These are phyloP conservation scores for Ciona savignyi DNA, from an alignment of 23 tunicate genomes.

Conservation along the genomic window DNA sequence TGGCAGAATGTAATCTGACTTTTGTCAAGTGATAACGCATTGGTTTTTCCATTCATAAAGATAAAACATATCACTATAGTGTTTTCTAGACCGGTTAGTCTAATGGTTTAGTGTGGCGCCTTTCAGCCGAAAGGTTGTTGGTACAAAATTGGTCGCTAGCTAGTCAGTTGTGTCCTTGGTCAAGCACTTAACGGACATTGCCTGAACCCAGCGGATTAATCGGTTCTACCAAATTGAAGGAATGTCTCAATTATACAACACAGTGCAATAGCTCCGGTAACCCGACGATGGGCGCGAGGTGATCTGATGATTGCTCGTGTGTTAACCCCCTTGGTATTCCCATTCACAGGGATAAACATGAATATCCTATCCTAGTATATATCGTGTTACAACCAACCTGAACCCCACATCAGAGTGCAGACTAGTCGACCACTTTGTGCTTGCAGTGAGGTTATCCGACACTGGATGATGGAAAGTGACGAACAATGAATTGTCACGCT, in stretches of 20 bases:
- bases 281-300: constrained; percentile 12
- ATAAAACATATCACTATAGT: too few relatives aligned
- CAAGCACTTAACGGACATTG: too few relatives aligned
- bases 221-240: too few relatives aligned
- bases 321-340: constrained; percentile 50
- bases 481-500: constrained; percentile 59
- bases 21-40: too few relatives aligned
- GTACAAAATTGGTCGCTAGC: too few relatives aligned
- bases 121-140: too few relatives aligned
- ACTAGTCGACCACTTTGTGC: constrained; percentile 40
- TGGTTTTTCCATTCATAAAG: too few relatives aligned
- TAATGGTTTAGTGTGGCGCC: too few relatives aligned
- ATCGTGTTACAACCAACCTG: constrained; percentile 44
- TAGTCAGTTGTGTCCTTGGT: too few relatives aligned
- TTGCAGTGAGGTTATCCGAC: constrained; percentile 39
- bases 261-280: constrained; percentile 69
- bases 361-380: not conserved
- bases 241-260: constrained; percentile 66
- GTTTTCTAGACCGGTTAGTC: too few relatives aligned
- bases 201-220: too few relatives aligned
- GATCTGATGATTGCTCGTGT: constrained; percentile 63
- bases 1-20: too few relatives aligned
- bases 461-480: constrained; percentile 77
- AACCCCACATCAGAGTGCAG: constrained; percentile 92
- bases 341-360: constrained; percentile 17